Evolutionary conservation across 2,797 vertebrate genomes (phyloP).

Genomic region (Hylomyscus alleni): DNA sequence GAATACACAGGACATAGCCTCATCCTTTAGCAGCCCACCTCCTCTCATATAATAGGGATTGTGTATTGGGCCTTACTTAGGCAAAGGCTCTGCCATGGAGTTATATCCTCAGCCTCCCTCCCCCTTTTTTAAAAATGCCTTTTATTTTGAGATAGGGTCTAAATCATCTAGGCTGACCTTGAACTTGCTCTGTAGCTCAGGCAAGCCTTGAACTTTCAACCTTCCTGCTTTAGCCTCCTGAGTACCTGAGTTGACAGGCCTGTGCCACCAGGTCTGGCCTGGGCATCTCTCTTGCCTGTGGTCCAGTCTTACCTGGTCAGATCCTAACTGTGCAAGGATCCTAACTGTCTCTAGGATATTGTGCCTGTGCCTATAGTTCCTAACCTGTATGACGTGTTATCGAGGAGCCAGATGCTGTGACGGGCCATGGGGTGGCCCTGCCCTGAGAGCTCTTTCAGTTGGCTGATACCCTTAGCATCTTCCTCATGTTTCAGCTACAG

Average conservation of each 20-base stretch:
- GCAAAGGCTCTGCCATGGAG: neutral
- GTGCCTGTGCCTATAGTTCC: neutral
- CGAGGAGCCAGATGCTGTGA: neutral
- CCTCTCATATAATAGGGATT: neutral
- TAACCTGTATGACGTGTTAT: neutral
- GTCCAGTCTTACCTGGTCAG: neutral
- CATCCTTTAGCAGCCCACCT: too few species aligned
- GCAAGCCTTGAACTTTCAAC: neutral
- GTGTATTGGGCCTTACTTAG: neutral
- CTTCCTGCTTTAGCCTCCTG: neutral
- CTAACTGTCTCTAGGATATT: neutral
- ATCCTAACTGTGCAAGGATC: neutral
- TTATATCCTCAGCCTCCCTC: neutral
- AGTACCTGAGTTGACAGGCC: neutral
- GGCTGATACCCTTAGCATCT: accelerated
- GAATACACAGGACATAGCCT: neutral
- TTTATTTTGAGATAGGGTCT: neutral
- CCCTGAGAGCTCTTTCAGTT: neutral
- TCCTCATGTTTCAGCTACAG: neutral
- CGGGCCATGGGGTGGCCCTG: neutral
- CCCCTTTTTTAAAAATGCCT: neutral
- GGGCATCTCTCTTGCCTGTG: neutral
- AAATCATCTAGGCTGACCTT: neutral
- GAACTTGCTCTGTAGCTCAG: neutral
- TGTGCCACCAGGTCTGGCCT: neutral